phyloP scores from a whole-genome alignment of 2,113 vertebrate genomes.

The Rynchops niger region DNA sequence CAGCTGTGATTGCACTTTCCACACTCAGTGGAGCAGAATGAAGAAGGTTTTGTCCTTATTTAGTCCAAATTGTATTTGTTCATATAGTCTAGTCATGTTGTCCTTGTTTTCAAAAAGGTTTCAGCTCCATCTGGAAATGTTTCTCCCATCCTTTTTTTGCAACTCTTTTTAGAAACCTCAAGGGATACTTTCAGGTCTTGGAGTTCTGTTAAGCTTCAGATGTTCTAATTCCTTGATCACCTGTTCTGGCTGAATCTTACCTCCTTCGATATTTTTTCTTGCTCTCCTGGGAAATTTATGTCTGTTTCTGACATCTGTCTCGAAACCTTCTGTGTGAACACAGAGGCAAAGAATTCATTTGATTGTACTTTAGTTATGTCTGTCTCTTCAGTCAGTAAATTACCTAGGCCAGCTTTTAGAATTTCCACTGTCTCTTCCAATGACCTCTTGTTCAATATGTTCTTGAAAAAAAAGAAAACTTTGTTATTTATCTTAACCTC shows the following conservation, averaged over 20 bases:
- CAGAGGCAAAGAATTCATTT: conserved; percentile 69
- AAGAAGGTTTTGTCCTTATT: conserved; percentile 24
- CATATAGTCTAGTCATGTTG: conserved; percentile 1
- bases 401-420: conserved; percentile 56
- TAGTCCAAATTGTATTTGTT: conserved; percentile 13
- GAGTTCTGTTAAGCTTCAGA: conserved; percentile 53
- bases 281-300: conserved; percentile 68
- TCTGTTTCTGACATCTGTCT: conserved; percentile 71
- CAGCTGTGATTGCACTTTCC: conserved; percentile 24
- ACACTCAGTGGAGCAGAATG: background rate
- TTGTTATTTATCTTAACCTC: conserved; percentile 66
- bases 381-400: conserved; percentile 71
- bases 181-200: conserved; percentile 10
- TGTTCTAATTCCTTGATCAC: conserved; percentile 68
- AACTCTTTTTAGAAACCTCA: conserved; percentile 28
- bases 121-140: conserved; percentile 10
- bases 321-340: conserved; percentile 55
- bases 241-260: conserved; percentile 42
- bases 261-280: conserved; percentile 34
- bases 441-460: conserved; percentile 59
- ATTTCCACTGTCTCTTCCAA: conserved; percentile 53
- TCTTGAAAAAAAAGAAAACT: conserved; percentile 40
- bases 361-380: conserved; percentile 66
- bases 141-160: conserved; percentile 3
- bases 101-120: conserved; percentile 20